Evolutionary conservation across 2,113 vertebrate genomes (phyloP).

Genomic region (Rhynchomys soricoides): DNA sequence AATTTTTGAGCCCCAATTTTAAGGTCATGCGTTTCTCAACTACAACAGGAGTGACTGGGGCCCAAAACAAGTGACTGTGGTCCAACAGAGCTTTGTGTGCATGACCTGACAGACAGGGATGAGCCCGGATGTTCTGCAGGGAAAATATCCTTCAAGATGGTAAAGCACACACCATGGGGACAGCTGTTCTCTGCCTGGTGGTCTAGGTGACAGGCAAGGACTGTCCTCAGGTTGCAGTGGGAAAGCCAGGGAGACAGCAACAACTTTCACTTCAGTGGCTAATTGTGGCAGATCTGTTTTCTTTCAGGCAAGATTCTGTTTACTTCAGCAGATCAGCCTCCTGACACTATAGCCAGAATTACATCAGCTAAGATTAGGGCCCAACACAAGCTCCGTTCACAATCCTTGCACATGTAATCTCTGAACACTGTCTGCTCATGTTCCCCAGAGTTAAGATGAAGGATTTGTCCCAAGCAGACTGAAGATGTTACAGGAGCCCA

Average conservation of each 20-base stretch:
- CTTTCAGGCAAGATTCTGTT: constrained; percentile 72
- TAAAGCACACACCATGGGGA: background rate
- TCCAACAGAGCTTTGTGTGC: constrained; percentile 35
- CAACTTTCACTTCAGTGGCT: constrained; percentile 26
- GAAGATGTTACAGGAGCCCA: constrained; percentile 55
- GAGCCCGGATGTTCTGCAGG: constrained; percentile 53
- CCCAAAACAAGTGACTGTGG: constrained; percentile 64
- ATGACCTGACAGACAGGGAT: background rate
- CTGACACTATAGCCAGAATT: constrained; percentile 70
- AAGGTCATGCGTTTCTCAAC: constrained; percentile 64
- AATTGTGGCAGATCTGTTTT: constrained; percentile 67
- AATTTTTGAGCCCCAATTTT: constrained; percentile 51
- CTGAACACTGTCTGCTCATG: constrained; percentile 59
- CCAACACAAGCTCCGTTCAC: constrained; percentile 79
- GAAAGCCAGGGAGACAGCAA: background rate
- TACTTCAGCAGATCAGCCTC: constrained; percentile 80
- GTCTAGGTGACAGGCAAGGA: background rate
- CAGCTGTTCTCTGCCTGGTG: background rate
- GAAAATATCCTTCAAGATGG: background rate
- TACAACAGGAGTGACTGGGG: constrained; percentile 38
- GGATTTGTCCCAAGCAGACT: constrained; percentile 14
- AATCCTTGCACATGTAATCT: constrained; percentile 81
- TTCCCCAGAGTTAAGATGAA: constrained; percentile 37
- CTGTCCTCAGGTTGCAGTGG: background rate
- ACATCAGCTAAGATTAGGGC: constrained; percentile 75